Evolutionary conservation across 2,113 vertebrate species (phyloP), one percentile per base, ranked within the genome.

Genomic region (Chaetops frenatus): DNA sequence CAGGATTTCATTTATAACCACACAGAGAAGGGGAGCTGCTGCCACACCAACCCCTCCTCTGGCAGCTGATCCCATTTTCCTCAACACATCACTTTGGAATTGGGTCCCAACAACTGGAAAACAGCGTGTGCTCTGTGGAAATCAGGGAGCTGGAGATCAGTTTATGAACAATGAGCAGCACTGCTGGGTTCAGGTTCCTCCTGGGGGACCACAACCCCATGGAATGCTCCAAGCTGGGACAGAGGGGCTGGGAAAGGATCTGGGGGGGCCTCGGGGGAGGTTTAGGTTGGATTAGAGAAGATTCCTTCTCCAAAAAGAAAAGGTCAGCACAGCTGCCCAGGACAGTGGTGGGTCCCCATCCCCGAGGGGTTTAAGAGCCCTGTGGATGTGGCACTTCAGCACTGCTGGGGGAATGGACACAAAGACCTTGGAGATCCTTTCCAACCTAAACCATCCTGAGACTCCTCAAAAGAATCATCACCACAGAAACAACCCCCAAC

Each of bases 31-130:
- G 50, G 44, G 45, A 71, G 42, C 3, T 2, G 8, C 31, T 40
- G 33, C 5, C 6, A 15, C 60, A 17, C 13, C 1, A 0, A 25
- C 7, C 31, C 22, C 62, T 74, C 42, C 71, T 56, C 27, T 7
- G 3, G 9, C 42, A 10, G 33, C 27, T 31, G 31, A 60, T 10
- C 86, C 40, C 31, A 3, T n/a, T 53, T 38, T 23, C 31, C 45
- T 35, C 35, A 7, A 3, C 1, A 0, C 1, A 35, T 17, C 3
- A 0, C 48, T 35, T 2, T 38, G 6, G 35, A 48, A 58, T 5
- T 12, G n/a, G 44, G 12, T 15, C 3, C 33, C 45, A 14, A 1
- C 61, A 3, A 7, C 0, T 3, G 48, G 64, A 48, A 48, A 53
- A 48, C 27, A 33, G 1, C 0, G 47, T 1, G 29, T 2, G 3